A percentile compares a stretch with the other conserved stretches of the same genome.
Evolutionary conservation across 92 coral and sea anemone species (phyloP).

Genomic region (Porites evermanni): DNA sequence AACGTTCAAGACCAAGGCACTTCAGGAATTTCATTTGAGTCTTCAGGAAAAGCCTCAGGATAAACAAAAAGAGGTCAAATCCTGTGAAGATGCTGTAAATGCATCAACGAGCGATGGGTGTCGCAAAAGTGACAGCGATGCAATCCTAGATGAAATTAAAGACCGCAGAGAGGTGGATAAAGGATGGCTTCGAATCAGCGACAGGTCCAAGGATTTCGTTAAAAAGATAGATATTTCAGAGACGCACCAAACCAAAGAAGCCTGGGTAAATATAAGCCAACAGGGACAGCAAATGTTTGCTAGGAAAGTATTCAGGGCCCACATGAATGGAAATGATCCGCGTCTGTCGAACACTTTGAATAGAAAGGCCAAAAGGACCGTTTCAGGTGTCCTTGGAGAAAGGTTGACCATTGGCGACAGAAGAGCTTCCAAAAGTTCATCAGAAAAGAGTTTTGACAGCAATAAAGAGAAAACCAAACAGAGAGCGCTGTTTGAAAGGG

Average conservation of each 20-base stretch:
- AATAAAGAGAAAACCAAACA: neutral
- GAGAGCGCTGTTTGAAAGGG: neutral
- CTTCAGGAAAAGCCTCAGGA: neutral
- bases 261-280: slow-evolving; percentile 33
- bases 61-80: neutral
- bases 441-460: neutral
- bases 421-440: neutral
- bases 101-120: slow-evolving; percentile 3
- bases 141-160: neutral
- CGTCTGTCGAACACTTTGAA: slow-evolving; percentile 5
- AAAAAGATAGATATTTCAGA: slow-evolving; percentile 22
- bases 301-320: slow-evolving; percentile 34
- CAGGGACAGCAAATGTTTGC: slow-evolving; percentile 17
- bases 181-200: slow-evolving; percentile 55
- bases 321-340: neutral
- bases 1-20: slow-evolving; percentile 24
- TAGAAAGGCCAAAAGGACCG: neutral
- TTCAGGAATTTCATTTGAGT: slow-evolving; percentile 10
- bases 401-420: neutral
- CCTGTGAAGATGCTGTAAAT: neutral
- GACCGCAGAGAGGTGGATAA: slow-evolving; percentile 39
- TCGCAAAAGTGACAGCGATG: neutral
- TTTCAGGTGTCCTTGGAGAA: neutral
- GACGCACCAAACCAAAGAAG: slow-evolving; percentile 36
- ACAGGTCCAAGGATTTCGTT: slow-evolving; percentile 37